A percentile compares a stretch with the other conserved stretches of the same genome.
These are phyloP conservation scores for Arrhopalites spinosus DNA, from an alignment of 2,888 invertebrate genomes.

Conservation along the genomic window DNA sequence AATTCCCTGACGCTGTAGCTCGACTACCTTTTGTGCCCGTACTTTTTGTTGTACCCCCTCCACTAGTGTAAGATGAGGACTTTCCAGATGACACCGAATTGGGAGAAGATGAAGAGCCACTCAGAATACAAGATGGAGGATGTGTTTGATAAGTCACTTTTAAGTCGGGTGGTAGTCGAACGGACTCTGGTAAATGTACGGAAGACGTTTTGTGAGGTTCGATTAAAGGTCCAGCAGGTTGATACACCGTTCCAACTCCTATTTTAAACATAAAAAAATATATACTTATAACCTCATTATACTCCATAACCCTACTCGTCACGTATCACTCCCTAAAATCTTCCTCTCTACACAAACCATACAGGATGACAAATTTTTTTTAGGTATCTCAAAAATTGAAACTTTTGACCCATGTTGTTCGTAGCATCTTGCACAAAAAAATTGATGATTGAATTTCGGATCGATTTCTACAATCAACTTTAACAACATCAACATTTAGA, in stretches of 20 bases:
- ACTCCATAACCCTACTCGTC: not conserved
- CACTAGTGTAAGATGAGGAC: not conserved
- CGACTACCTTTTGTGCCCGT: not conserved
- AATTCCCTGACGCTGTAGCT: not conserved
- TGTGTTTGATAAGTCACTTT: slow-evolving; percentile 56
- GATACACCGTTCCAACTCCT: slow-evolving; percentile 64
- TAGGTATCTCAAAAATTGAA: too few species aligned
- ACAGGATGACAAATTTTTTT: too few species aligned
- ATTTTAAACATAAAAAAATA: not conserved
- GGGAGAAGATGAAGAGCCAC: slow-evolving; percentile 22
- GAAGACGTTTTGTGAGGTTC: slow-evolving; percentile 55
- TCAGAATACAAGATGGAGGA: slow-evolving; percentile 45
- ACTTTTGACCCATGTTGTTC: too few species aligned
- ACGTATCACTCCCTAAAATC: too few species aligned
- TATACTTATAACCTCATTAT: not conserved
- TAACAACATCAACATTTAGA: too few species aligned
- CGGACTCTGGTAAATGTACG: slow-evolving; percentile 52
- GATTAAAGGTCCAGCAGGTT: slow-evolving; percentile 88
- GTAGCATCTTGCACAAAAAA: too few species aligned
- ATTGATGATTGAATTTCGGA: too few species aligned
- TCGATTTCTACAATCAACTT: too few species aligned
- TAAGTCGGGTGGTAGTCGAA: slow-evolving; percentile 54
- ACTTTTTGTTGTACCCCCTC: not conserved
- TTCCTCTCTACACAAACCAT: too few species aligned
- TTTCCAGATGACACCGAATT: not conserved